Base-by-base conservation (phyloP, 23 tunicate species). In the Styela clava region DNA sequence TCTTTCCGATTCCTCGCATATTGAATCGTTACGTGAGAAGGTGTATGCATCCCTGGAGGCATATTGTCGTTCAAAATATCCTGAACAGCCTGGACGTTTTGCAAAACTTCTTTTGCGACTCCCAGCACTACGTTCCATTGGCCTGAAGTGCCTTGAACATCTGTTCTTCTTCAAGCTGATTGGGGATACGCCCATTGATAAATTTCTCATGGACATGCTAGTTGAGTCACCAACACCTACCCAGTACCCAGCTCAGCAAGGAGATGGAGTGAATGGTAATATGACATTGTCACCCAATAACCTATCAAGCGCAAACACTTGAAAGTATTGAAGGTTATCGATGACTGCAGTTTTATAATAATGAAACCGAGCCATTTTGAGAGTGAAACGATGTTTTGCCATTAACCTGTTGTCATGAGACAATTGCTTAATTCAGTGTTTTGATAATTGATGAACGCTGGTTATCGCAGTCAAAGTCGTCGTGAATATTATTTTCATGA, bases 11-110 rank as follows among this genome's bases (percentile, higher is more conserved):
- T 31, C 96, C 20, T 71, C 74, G 18, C 76, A 79, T 61, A 87
- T 95, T 31, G 99, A 95, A 62, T 70, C 85, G 2, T 74, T 95
- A 1, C 88, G 99, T 2, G 99, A 95, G 61, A 95, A 95, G 72
- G 99, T 95, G 51, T 95, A 95, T 80, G 99, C 99, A 18, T 89
- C 99, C 12, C 89, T 95, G 65, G 99, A 95, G 82, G 85, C 94
- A 28, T 95, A 95, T 74, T 89, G 99, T 79, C 86, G 88, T 78
- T 82, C 95, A 34, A 95, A 90, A 78, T 95, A 95, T 69, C 99
- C 99, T 24, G 99, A 90, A 28, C 92, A 95, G 34, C 85, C 99
- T 16, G 99, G 99, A 18, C 62, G 99, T 18, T 95, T 95, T 71
- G 99, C 99, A 16, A 95, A 95, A 51, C 96, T 95, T 20, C 79